These are phyloP conservation scores for rat (Rattus norvegicus) DNA, from an alignment of 2,113 vertebrate species.

Conservation along the genomic window DNA sequence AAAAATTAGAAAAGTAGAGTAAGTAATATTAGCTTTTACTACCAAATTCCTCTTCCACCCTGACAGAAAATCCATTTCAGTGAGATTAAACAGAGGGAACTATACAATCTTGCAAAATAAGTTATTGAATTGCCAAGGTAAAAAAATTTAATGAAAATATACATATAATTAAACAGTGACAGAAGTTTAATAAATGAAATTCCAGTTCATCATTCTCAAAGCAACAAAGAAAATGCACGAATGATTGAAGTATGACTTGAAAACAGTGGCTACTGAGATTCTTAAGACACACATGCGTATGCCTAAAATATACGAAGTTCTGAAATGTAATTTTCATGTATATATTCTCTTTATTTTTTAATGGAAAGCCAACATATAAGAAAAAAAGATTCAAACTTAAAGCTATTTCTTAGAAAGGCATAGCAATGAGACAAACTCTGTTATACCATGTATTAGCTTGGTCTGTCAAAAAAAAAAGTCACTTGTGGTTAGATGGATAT, in stretches of 20 bases:
- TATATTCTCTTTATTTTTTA: not conserved
- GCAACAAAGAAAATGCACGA: not conserved
- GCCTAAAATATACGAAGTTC: not conserved
- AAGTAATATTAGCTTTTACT: constrained; percentile 49
- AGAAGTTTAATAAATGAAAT: constrained; percentile 47
- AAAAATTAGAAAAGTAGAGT: constrained; percentile 30
- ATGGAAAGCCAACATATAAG: not conserved
- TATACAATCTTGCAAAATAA: constrained; percentile 23
- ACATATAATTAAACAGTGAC: constrained; percentile 28
- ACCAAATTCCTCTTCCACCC: constrained; percentile 7
- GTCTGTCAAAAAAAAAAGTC: not conserved
- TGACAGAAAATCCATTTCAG: constrained; percentile 58
- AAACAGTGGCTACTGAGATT: not conserved
- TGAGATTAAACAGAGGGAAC: not conserved
- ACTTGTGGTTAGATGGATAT: not conserved
- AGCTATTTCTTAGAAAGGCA: not conserved
- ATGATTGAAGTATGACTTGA: not conserved
- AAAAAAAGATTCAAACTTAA: not conserved
- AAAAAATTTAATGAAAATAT: not conserved
- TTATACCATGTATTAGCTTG: not conserved
- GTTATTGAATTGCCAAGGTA: not conserved
- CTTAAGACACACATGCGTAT: not conserved
- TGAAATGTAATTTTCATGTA: not conserved
- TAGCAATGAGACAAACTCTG: not conserved
- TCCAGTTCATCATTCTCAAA: not conserved